Evolutionary conservation across 2,888 invertebrate species (phyloP).

Genomic region (Helicoverpa assulta): DNA sequence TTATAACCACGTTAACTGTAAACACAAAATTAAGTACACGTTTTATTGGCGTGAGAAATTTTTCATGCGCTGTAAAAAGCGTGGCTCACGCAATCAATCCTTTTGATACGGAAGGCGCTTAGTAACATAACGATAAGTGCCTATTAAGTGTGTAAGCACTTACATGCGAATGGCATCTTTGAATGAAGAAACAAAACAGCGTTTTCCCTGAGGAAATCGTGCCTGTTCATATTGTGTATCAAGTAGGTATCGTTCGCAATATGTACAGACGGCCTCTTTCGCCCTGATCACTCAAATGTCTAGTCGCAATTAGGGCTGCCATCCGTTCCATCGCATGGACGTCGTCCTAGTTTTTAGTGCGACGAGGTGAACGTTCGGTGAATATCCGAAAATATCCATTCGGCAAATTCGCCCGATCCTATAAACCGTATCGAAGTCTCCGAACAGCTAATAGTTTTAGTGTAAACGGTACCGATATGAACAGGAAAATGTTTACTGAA

Average conservation of each 20-base stretch:
- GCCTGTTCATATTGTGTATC: conserved; percentile 28
- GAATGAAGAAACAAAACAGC: conserved; percentile 2
- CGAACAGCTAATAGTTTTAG: conserved; percentile 52
- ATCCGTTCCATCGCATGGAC: conserved; percentile 66
- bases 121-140: conserved; percentile 7
- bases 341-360: conserved; percentile 68
- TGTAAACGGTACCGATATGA: conserved; percentile 54
- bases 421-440: conserved; percentile 53
- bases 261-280: conserved; percentile 64
- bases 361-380: conserved; percentile 67
- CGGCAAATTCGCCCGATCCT: conserved; percentile 44
- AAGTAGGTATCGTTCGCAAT: conserved; percentile 46
- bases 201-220: conserved; percentile 13
- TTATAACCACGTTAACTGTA: conserved; percentile 40
- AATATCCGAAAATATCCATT: conserved; percentile 66
- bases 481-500: conserved; percentile 59
- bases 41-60: conserved; percentile 48
- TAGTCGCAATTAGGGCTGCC: conserved; percentile 68
- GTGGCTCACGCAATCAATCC: conserved; percentile 33
- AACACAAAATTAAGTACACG: conserved; percentile 44
- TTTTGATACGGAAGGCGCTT: conserved; percentile 35
- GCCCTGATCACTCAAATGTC: conserved; percentile 68
- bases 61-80: conserved; percentile 28
- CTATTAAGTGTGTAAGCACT: not conserved
- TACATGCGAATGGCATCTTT: not conserved